A percentile compares a stretch with the other conserved stretches of the same genome.
Evolutionary conservation across 2,113 vertebrate species (phyloP).

Genomic region (Pao palembangensis): DNA sequence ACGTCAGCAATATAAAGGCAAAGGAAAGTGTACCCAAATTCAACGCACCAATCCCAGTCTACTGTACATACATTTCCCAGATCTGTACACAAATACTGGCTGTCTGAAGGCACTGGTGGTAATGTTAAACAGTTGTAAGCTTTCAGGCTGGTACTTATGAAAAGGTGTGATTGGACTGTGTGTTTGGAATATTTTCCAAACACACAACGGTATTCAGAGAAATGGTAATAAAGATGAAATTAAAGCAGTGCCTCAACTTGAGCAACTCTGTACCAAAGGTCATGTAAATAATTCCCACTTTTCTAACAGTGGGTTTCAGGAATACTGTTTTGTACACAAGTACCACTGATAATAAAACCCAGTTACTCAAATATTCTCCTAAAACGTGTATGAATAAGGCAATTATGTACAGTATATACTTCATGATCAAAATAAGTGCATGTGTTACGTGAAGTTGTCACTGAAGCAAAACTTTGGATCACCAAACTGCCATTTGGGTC

Average conservation of each 20-base stretch:
- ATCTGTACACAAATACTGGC: slow-evolving; percentile 46
- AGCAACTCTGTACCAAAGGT: slow-evolving; percentile 39
- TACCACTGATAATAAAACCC: slow-evolving; percentile 37
- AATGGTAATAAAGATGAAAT: neutral
- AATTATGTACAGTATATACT: slow-evolving; percentile 7
- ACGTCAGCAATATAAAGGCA: slow-evolving; percentile 46
- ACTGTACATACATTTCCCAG: slow-evolving; percentile 4
- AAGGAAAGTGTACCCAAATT: slow-evolving; percentile 27
- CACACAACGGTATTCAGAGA: too few species aligned
- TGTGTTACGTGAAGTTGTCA: slow-evolving; percentile 29
- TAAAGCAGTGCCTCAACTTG: slow-evolving; percentile 17
- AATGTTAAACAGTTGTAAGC: neutral
- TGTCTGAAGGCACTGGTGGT: slow-evolving; percentile 63
- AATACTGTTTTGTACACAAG: slow-evolving; percentile 11
- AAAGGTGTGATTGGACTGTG: too few species aligned
- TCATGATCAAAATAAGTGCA: slow-evolving; percentile 63
- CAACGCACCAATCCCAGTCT: slow-evolving; percentile 15
- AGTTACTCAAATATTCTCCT: slow-evolving; percentile 12
- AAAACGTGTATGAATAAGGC: slow-evolving; percentile 21
- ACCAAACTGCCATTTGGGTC: neutral
- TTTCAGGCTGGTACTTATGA: neutral
- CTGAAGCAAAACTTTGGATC: slow-evolving; percentile 7
- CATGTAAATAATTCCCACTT: slow-evolving; percentile 20
- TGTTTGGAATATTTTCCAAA: too few species aligned
- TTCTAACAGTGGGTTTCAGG: neutral